Evolutionary conservation across 2,113 vertebrate species (phyloP).

Genomic region (Paradisaea rubra): DNA sequence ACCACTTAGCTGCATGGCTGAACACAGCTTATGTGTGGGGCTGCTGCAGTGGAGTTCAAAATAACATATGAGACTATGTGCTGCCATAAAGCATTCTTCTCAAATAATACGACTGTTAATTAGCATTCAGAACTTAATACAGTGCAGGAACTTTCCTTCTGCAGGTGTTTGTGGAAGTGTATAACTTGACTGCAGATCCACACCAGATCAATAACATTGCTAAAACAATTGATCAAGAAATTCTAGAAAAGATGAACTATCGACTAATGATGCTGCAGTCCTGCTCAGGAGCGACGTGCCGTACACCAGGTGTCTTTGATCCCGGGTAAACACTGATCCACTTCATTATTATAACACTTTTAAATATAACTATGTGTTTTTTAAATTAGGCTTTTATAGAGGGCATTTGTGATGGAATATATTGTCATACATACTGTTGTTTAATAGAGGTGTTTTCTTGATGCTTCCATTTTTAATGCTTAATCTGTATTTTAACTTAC

Average conservation of each 20-base stretch:
- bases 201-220: constrained; percentile 93
- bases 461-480: background rate
- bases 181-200: constrained; percentile 93
- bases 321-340: constrained; percentile 61
- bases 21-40: background rate
- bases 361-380: background rate
- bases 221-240: constrained; percentile 90
- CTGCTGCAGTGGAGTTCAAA: background rate
- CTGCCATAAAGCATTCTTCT: background rate
- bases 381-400: background rate
- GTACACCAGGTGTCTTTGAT: constrained; percentile 87
- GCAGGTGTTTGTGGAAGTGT: constrained; percentile 96
- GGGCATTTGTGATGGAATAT: background rate
- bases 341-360: background rate
- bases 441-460: background rate
- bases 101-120: background rate
- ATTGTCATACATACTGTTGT: background rate
- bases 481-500: background rate
- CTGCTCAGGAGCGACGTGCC: constrained; percentile 84
- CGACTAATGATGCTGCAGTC: constrained; percentile 98
- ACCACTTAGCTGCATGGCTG: background rate
- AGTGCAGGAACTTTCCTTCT: background rate
- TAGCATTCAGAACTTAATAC: background rate
- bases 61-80: background rate
- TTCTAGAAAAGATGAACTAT: constrained; percentile 98